Base-by-base conservation (phyloP, 2,888 invertebrate genomes). In the Aporophyla nigra region DNA sequence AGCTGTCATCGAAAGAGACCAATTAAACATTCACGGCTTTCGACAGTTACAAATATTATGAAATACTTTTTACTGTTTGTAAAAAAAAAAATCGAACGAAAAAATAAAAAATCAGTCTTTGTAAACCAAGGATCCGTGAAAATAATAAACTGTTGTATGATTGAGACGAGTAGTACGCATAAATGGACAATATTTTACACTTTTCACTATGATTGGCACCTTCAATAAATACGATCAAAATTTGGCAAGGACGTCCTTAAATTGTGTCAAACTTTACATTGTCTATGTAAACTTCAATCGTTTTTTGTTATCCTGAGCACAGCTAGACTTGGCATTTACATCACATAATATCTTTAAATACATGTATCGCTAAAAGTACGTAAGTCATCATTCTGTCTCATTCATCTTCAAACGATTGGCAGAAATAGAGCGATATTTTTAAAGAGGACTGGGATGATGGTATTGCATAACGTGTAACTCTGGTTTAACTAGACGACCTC, bases 1-100 rank as follows among this genome's bases (percentile, higher is more conserved):
- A 56, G 5, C 62, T 78, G 80, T 67, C 80, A 83, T 53, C 56
- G 19, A 80, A 77, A 61, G 71, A 71, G n/a, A 24, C 84, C 79
- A 80, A 80, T 80, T 80, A 83, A 12, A 67, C 67, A 40, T 78
- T 78, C 49, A 71, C 66, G 56, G 56, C 46, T 27, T 56, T 40
- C 33, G 2, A 58, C 33, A 51, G 24, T 67, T 19, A 46, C 66
- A 70, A 58, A 33, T 79, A 54, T 58, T 70, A 51, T 62, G n/a
- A 49, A 76, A 54, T n/a, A 54, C 59, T 61, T 7, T 33, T 62
- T 33, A 16, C 2, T 12, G 7, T n/a, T 53, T 5, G n/a, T 14
- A 40, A 61, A 65, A 51, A 46, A 58, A 63, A 63, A 49, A 65
- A 7, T n/a, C 27, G 21, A 62, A 67, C 21, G 33, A 27, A 65